Evolutionary conservation across 2,113 vertebrate genomes (phyloP), one percentile per base, ranked within the genome.

Genomic region (Lamprotornis superbus): DNA sequence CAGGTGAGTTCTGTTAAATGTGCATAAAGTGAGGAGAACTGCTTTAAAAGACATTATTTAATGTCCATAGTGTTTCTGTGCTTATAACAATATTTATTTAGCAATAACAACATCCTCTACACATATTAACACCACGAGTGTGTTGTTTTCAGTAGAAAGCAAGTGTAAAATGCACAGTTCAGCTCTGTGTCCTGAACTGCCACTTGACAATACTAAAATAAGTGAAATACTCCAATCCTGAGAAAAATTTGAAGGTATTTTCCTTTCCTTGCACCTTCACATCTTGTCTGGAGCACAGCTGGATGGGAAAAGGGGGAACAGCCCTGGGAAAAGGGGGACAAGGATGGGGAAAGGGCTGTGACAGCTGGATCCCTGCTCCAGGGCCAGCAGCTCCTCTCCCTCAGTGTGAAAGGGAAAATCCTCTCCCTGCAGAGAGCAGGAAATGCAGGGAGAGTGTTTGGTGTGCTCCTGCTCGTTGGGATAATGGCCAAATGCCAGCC

Each of bases 381-480:
- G 59, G 75, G 71, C 8, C 78, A 74, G 77, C 50, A 88, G 67
- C 73, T 44, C 44, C 64, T 82, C 25, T 2, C 14, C 65, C 49
- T 47, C 30, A 0, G 39, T 35, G 37, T n/a, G 86, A 55, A 82
- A 47, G 9, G 78, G 60, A 37, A 59, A 71, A 71, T 81, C 73
- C 80, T 80, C 37, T 64, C 31, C 75, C 49, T 77, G 83, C 71
- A 64, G 61, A 70, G 27, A 60, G 68, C 59, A 55, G 76, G 63
- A 63, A 64, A 33, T 35, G 64, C 74, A 73, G 44, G 3, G n/a
- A 19, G 53, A 44, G 65, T 23, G 84, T 90, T 94, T 93, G 92
- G 87, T 73, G 44, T 83, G 42, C 28, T 71, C 61, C 82, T 93
- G 90, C 95, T 87, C 65, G 82, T 92, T 94, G 90, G 92, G 57